Base-by-base conservation (phyloP, 92 coral and sea anemone genomes). In the Pocillopora meandrina region DNA sequence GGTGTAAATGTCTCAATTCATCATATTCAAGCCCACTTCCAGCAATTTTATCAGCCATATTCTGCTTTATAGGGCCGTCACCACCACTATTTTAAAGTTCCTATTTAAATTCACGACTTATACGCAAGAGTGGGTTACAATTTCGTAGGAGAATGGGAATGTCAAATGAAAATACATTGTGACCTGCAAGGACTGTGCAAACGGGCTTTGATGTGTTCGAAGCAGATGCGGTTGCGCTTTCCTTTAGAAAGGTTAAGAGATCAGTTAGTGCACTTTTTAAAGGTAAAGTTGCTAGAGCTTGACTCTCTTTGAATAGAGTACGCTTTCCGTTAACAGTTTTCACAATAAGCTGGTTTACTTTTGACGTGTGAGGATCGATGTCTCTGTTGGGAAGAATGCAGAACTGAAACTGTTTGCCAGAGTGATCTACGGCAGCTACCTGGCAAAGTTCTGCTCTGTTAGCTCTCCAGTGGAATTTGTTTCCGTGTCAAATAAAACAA, bases 11-110 rank as follows among this genome's bases (percentile, higher is more conserved):
- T 10, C 61, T 56, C 68, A 82, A 77, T 75, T 87, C 89, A 10
- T 73, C 71, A 75, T 90, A 83, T 16, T 80, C 65, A 57, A 91
- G 86, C 16, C 92, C 91, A 87, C 88, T 75, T 18, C 89, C 89
- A 18, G 89, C 91, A 36, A 87, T 87, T 66, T 87, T 86, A 16
- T 79, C 74, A 0, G 81, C 75, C 0, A 82, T 74, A 19, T 56
- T 74, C 33, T 74, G 83, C n/a, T 79, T 79, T 34, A 79, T 19
- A n/a, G 61, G 83, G 20, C 83, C 36, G 17, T 78, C 68, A 0
- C 36, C 62, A 13, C 3, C 7, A 17, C 63, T 61, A 26, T 26
- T 26, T 26, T 26, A 26, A 26, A 26, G 31, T 26, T 26, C 31
- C 31, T 26, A 26, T 26, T 26, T 26, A 26, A 26, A 26, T 26